A percentile compares a stretch with the other conserved stretches of the same genome.
Evolutionary conservation across 2,888 invertebrate genomes (phyloP).

Genomic region (Heteromyza rotundicornis): DNA sequence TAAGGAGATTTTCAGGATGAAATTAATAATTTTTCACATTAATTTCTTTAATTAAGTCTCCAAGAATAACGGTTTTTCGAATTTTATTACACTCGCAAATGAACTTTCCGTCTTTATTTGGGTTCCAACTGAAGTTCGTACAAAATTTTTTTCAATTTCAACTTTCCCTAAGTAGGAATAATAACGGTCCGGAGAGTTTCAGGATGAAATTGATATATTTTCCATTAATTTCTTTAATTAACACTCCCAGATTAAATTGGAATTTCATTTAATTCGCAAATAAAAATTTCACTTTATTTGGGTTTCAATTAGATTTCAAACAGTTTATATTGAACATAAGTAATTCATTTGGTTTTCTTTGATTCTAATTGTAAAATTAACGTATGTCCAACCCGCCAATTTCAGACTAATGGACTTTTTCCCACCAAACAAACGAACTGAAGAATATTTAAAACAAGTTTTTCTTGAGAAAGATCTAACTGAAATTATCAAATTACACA

Average conservation of each 20-base stretch:
- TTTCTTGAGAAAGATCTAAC: conserved; percentile 82
- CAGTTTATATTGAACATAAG: conserved; percentile 24
- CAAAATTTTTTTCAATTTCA: not conserved
- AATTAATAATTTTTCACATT: conserved; percentile 34
- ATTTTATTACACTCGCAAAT: conserved; percentile 33
- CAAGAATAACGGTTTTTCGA: conserved; percentile 35
- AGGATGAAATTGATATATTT: conserved; percentile 40
- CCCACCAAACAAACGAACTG: conserved; percentile 91
- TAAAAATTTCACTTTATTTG: not conserved
- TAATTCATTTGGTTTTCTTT: conserved; percentile 2
- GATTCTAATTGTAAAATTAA: not conserved
- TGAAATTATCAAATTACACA: conserved; percentile 80
- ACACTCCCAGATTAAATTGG: conserved; percentile 52
- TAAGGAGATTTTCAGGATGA: conserved; percentile 51
- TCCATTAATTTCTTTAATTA: conserved; percentile 55
- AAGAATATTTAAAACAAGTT: conserved; percentile 81
- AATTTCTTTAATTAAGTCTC: conserved; percentile 49
- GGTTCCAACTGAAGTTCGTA: not conserved
- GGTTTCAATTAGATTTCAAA: conserved; percentile 44
- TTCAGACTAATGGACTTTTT: conserved; percentile 88
- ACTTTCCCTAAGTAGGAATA: not conserved
- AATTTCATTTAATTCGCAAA: conserved; percentile 37
- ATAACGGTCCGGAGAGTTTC: conserved; percentile 39
- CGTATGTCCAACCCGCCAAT: conserved; percentile 19
- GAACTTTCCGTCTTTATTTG: not conserved